Evolutionary conservation across 1,140 invertebrate genomes (phyloP), one percentile per base, ranked within the genome.

Genomic region (Sinonovacula constricta): DNA sequence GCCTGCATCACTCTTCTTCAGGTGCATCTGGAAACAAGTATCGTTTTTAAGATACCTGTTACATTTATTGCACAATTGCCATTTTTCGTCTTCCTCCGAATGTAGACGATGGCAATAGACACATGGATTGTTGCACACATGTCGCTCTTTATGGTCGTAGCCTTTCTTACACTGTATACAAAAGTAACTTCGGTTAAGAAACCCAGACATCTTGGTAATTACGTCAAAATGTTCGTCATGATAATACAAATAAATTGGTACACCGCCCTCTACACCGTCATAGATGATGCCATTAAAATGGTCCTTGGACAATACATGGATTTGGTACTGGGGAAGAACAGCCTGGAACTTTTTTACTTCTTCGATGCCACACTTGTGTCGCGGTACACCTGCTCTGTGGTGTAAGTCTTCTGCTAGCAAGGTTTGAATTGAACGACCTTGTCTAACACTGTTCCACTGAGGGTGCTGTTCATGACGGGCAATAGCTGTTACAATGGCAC

Each of bases 221-320:
- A n/a, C n/a, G n/a, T n/a, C n/a, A n/a, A n/a, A n/a, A n/a, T n/a
- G n/a, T n/a, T n/a, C n/a, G n/a, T n/a, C n/a, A n/a, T n/a, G n/a
- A n/a, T n/a, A n/a, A n/a, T n/a, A n/a, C n/a, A n/a, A n/a, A n/a
- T n/a, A n/a, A n/a, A n/a, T n/a, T n/a, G n/a, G n/a, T n/a, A n/a
- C n/a, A n/a, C n/a, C n/a, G n/a, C n/a, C n/a, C n/a, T n/a, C n/a
- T n/a, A n/a, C n/a, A n/a, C n/a, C n/a, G n/a, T n/a, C n/a, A n/a
- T n/a, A n/a, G n/a, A n/a, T n/a, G n/a, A n/a, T n/a, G n/a, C n/a
- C n/a, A n/a, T n/a, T n/a, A n/a, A n/a, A n/a, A n/a, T n/a, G n/a
- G n/a, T n/a, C n/a, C n/a, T n/a, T n/a, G n/a, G 80, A 81, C 39
- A 81, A 22, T 14, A 78, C 63, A 31, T 74, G 34, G 22, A 79